phyloP scores from a whole-genome alignment of 2,888 invertebrate species.

The Yponomeuta plumbellus region DNA sequence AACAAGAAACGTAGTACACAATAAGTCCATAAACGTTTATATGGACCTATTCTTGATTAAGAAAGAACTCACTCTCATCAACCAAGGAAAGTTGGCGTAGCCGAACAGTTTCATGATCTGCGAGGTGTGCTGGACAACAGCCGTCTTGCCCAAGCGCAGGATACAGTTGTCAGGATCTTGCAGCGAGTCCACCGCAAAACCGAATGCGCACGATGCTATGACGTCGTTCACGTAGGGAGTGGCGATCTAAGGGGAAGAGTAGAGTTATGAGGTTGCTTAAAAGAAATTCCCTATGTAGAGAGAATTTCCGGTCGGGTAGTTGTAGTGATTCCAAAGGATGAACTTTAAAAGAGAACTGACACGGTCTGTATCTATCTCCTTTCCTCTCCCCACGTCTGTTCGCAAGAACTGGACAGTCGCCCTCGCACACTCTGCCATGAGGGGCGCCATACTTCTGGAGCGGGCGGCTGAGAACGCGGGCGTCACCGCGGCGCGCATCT shows the following conservation, averaged over 20 bases:
- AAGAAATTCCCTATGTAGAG: no score
- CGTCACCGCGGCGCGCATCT: conserved; percentile 41
- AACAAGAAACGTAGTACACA: conserved; percentile 5
- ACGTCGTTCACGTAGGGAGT: conserved; percentile 69
- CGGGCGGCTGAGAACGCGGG: conserved; percentile 49
- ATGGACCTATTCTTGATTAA: no score
- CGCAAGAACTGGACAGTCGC: conserved; percentile 31
- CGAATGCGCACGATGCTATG: conserved; percentile 71
- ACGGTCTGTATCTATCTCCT: conserved; percentile 39
- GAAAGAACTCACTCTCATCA: conserved; percentile 4
- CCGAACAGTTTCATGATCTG: conserved; percentile 54
- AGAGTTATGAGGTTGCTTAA: background rate
- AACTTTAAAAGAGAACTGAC: conserved; percentile 26
- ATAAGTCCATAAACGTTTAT: no score
- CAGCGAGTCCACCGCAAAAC: conserved; percentile 66
- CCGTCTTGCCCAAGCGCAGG: conserved; percentile 55
- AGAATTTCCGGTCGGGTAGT: no score
- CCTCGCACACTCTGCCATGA: conserved; percentile 41
- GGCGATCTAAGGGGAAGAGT: conserved; percentile 36
- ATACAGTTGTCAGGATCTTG: conserved; percentile 62
- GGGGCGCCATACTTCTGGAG: conserved; percentile 46
- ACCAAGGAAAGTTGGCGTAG: conserved; percentile 36
- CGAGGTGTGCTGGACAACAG: conserved; percentile 45
- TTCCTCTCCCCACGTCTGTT: conserved; percentile 19
- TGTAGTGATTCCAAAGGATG: no score